Evolutionary conservation across 2,113 vertebrate species (phyloP), one percentile per base, ranked within the genome.

Genomic region (Myotis davidii): DNA sequence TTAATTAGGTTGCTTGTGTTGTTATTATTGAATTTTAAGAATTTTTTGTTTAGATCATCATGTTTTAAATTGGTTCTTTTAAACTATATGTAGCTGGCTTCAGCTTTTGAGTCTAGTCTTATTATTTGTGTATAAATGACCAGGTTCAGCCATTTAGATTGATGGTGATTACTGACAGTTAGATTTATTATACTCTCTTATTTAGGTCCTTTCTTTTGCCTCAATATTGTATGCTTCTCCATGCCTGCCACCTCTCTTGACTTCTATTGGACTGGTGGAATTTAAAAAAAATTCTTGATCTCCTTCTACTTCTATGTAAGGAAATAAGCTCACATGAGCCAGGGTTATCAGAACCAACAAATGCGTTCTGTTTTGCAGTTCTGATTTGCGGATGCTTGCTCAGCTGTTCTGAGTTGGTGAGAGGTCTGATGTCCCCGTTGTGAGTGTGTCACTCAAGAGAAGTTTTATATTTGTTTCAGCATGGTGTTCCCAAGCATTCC

Each of bases 361-460:
- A 42, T 69, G 69, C 76, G 84, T 94, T 78, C 52, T 79, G 6
- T 67, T 91, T 91, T 95, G 21, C 59, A 74, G 8, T 76, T 91
- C 94, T 89, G 48, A 87, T 79, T 91, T 93, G 79, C 93, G 74
- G n/a, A 39, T 64, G 20, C 54, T 73, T 61, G 12, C 56, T 96
- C 27, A 67, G 13, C 50, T 79, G 18, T 81, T 96, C 13, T 52
- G 67, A 77, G 67, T 37, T 88, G 45, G 23, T 20, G 29, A n/a
- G 32, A 79, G 39, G 37, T 90, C 73, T 72, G 65, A 73, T 23
- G 0, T 2, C 12, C 37, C 11, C 0, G 9, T 45, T 65, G 29
- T 81, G 32, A 93, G 29, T 20, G 10, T 74, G 29, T 86, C 18
- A 84, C 42, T 95, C 72, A 90, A 59, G 85, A 56, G n/a, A 92